These are phyloP conservation scores for Turritopsis dohrnii DNA, from an alignment of 30 jellyfish, hydroid and myxozoan genomes.

Conservation along the genomic window DNA sequence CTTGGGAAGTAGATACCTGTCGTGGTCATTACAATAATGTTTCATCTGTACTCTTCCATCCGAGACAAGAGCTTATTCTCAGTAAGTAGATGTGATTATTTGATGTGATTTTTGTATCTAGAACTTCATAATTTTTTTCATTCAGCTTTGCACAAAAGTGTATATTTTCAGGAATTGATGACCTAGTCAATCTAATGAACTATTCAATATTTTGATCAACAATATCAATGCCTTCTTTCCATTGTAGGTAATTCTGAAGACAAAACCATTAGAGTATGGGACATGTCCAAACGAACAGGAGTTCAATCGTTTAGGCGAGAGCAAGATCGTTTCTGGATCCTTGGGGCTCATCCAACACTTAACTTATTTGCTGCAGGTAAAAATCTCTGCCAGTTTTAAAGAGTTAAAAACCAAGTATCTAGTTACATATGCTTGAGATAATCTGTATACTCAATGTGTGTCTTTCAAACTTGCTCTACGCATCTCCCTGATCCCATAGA, in stretches of 20 bases:
- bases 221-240: too few species aligned
- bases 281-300: conserved; percentile 95
- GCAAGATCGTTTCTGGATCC: conserved; percentile 86
- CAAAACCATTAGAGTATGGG: conserved; percentile 96
- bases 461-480: too few species aligned
- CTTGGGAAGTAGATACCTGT: conserved; percentile 96
- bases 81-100: conserved; percentile 34
- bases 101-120: neutral
- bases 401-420: neutral
- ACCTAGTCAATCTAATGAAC: too few species aligned
- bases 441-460: too few species aligned
- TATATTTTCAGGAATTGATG: too few species aligned
- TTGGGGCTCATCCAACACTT: conserved; percentile 91
- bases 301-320: conserved; percentile 93
- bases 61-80: conserved; percentile 82
- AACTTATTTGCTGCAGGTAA: conserved; percentile 91
- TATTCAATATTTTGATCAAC: too few species aligned
- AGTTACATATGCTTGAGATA: neutral
- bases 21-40: conserved; percentile 98
- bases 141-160: neutral
- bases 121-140: neutral
- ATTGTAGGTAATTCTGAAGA: conserved; percentile 88
- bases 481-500: neutral
- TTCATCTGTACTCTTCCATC: conserved; percentile 84
- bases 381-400: neutral